These are phyloP conservation scores for Etheostoma perlongum DNA, from an alignment of 2,797 vertebrate species.

Conservation along the genomic window DNA sequence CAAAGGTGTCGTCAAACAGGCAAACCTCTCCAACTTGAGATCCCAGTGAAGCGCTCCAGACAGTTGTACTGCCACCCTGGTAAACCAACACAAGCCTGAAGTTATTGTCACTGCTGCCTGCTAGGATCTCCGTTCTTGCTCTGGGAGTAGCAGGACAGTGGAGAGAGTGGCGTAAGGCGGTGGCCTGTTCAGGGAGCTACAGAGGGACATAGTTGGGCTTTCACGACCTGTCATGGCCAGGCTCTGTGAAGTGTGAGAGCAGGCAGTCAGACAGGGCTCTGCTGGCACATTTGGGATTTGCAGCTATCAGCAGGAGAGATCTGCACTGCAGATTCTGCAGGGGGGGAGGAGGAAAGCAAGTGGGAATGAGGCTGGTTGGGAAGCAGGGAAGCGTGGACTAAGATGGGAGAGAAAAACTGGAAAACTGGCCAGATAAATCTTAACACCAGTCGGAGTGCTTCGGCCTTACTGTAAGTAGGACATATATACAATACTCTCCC, in stretches of 20 bases:
- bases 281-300: slow-evolving; percentile 80
- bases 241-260: slow-evolving; percentile 62
- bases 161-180: slow-evolving; percentile 37
- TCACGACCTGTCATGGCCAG: slow-evolving; percentile 53
- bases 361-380: slow-evolving; percentile 38
- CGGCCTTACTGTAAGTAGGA: slow-evolving; percentile 17
- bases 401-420: slow-evolving; percentile 28
- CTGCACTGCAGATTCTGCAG: slow-evolving; percentile 85
- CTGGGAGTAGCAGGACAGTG: not conserved
- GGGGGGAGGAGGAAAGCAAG: slow-evolving; percentile 57
- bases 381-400: slow-evolving; percentile 53
- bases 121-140: slow-evolving; percentile 17
- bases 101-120: slow-evolving; percentile 14
- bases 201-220: slow-evolving; percentile 20
- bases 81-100: slow-evolving; percentile 24
- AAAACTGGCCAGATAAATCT: slow-evolving; percentile 55
- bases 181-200: slow-evolving; percentile 39
- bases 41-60: slow-evolving; percentile 17
- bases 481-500: slow-evolving; percentile 20
- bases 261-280: slow-evolving; percentile 65
- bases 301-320: slow-evolving; percentile 83
- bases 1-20: slow-evolving; percentile 48
- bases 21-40: slow-evolving; percentile 34
- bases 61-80: slow-evolving; percentile 19
- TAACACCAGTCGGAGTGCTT: slow-evolving; percentile 6